Base-by-base conservation (phyloP, 2,113 vertebrate genomes). In the Cariama cristata region DNA sequence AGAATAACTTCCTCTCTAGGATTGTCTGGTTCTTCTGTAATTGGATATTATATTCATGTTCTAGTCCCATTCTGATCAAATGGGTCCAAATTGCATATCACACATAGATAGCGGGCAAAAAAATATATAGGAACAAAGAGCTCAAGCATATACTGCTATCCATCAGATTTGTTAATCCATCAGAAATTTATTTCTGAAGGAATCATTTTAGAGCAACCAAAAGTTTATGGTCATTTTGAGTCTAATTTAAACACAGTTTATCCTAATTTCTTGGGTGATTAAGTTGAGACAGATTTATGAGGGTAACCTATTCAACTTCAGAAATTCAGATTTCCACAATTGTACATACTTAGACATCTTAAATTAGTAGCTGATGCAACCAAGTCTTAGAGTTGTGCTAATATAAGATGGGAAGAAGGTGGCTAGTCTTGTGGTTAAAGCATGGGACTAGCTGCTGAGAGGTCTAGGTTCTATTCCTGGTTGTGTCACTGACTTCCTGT, bases 381-480 rank as follows among this genome's bases (percentile, higher is more conserved):
- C 77, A 38, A 17, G 84, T 73, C 45, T 86, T 11, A 2, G 79
- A 50, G 56, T 86, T 97, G 86, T 95, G 93, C 95, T 92, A 82
- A 87, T 84, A 28, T 87, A 64, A 68, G 73, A 45, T 95, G 90
- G 92, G 87, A 83, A 96, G 93, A 91, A 88, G 97, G 77, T 76
- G 77, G 93, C 84, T 66, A 27, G 73, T 66, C 60, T 69, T 93
- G 96, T 96, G 94, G 96, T 97, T 94, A 76, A 42, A 88, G 89
- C 96, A 97, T 97, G 96, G 96, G 97, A 96, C 95, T 83, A 72
- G 93, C 89, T 95, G 94, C 95, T 96, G 91, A 95, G 94, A 95
- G 95, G 87, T 85, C 93, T 50, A 5, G 4, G 73, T 94, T 87
- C 96, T 94, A 63, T 96, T 96, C 94, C 93, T 96, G 93, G 20